Base-by-base conservation (phyloP, 2,888 invertebrate species). In the Pyrgus malvae region DNA sequence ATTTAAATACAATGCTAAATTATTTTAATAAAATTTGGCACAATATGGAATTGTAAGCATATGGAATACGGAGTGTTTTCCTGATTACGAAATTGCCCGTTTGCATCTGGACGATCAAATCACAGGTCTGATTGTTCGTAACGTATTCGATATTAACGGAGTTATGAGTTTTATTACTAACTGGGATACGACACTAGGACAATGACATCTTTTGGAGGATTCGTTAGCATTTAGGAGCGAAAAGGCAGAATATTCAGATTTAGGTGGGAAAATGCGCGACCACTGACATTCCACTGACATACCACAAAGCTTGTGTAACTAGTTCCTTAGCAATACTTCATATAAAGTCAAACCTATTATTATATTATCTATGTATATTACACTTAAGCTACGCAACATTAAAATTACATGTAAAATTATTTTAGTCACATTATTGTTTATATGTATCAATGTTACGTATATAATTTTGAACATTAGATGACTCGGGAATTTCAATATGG, bases 371-470 rank as follows among this genome's bases (percentile, higher is more conserved):
- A 85, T 76, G 70, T 86, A 87, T 86, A 77, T 78, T 89, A 89
- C 89, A 90, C 87, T 89, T 90, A 90, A 56, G 65, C 84, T 88
- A 86, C 69, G 78, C 83, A 84, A 86, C 79, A 81, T 86, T 80
- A 85, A 80, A 81, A 82, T 85, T 89, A 90, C 78, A 82, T 88
- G 87, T 88, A 88, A 87, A 88, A 82, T 83, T 86, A 85, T 80
- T 82, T 88, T 88, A 87, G 86, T 85, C 85, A 88, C 83, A 87
- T 87, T 88, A 88, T 86, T 86, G 86, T 84, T 75, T 21, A 90
- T 89, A 89, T 89, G 90, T 89, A 83, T 87, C 83, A 84, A 83
- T 74, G 84, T 90, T 90, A 90, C 90, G 90, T 90, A 90, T 90
- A 88, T 90, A 88, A 85, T 89, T 90, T 90, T 90, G 90, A 89